A percentile compares a stretch with the other conserved stretches of the same genome.
These are phyloP conservation scores for Agapornis roseicollis DNA, from an alignment of 2,113 vertebrate species.

Conservation along the genomic window DNA sequence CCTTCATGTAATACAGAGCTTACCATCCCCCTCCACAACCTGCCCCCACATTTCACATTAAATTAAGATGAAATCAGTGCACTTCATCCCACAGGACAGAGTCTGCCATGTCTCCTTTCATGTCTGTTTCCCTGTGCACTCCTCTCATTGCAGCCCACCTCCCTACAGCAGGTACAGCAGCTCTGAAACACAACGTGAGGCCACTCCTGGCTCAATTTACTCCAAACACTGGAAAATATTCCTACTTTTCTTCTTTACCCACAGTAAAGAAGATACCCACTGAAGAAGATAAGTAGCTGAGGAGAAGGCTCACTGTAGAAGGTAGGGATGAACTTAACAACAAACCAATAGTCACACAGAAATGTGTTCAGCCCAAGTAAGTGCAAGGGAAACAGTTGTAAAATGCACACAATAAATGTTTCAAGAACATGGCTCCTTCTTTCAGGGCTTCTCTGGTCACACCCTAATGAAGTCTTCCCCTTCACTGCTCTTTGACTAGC, in stretches of 20 bases:
- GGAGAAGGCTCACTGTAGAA: neutral
- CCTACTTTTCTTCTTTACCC: neutral
- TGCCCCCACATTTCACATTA: neutral
- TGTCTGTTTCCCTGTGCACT: neutral
- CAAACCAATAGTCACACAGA: neutral
- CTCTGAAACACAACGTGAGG: neutral
- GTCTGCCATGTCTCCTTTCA: neutral
- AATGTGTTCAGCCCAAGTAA: neutral
- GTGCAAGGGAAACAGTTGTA: neutral
- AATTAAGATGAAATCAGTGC: neutral
- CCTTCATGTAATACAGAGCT: neutral
- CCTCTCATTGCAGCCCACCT: neutral
- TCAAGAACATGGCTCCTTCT: neutral
- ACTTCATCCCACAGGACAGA: neutral
- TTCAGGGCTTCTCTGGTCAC: neutral
- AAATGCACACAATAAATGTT: neutral
- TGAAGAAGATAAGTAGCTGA: neutral
- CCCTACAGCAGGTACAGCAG: neutral
- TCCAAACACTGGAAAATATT: neutral
- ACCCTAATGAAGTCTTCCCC: neutral
- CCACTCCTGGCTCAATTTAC: neutral
- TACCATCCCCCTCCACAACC: neutral
- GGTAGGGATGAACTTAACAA: neutral
- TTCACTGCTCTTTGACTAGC: neutral
- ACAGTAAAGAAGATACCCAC: too few species aligned